These are phyloP conservation scores for Eudasyphora cyanicolor DNA, from an alignment of 2,888 invertebrate species.

Conservation along the genomic window DNA sequence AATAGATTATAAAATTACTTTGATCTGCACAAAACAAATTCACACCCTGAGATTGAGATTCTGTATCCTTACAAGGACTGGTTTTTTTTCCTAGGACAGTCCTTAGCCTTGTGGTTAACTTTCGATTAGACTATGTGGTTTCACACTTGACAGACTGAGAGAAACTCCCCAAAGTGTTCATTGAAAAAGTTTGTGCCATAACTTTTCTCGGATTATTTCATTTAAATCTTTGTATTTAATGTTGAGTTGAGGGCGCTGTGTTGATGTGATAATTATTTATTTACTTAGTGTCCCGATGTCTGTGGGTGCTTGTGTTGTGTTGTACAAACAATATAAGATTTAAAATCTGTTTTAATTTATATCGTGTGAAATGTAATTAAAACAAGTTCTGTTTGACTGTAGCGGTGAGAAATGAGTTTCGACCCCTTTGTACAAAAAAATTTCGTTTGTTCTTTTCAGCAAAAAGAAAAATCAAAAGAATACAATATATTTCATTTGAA, in stretches of 20 bases:
- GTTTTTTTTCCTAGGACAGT: no score
- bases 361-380: constrained; percentile 63
- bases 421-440: not conserved
- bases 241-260: constrained; percentile 39
- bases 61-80: no score
- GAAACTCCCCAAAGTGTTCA: not conserved
- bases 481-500: not conserved
- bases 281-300: constrained; percentile 9
- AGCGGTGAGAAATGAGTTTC: no score
- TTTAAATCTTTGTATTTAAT: constrained; percentile 3
- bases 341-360: constrained; percentile 51
- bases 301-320: not conserved
- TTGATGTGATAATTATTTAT: constrained; percentile 61
- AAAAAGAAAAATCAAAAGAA: not conserved
- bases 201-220: not conserved
- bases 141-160: not conserved
- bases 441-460: constrained; percentile 15
- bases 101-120: not conserved
- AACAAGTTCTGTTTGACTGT: constrained; percentile 30
- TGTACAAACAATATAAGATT: not conserved
- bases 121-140: not conserved
- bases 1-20: no score
- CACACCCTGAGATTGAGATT: no score
- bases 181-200: not conserved
- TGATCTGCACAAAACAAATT: no score